phyloP scores from a whole-genome alignment of 1,140 invertebrate species.

The Bombyx mori region DNA sequence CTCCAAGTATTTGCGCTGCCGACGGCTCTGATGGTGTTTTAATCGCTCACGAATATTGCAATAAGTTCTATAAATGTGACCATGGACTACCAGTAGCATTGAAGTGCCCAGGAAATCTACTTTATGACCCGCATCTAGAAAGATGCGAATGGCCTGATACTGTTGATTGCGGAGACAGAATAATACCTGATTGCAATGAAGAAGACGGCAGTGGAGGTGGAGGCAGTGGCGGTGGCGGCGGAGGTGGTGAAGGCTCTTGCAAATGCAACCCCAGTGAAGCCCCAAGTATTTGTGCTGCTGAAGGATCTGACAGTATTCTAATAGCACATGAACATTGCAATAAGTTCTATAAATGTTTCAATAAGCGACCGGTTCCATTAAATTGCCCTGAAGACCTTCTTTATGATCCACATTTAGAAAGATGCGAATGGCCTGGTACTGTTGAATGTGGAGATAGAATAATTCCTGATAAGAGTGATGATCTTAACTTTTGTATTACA shows the following conservation, averaged over 20 bases:
- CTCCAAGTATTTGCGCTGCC: slow-evolving; percentile 14
- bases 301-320: slow-evolving; percentile 3
- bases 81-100: slow-evolving; percentile 23
- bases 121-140: slow-evolving; percentile 72
- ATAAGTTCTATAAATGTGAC: slow-evolving; percentile 27
- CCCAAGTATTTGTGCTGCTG: slow-evolving; percentile 3
- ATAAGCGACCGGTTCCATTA: background rate
- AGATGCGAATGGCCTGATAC: slow-evolving; percentile 61
- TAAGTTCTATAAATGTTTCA: slow-evolving; percentile 5
- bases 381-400: background rate
- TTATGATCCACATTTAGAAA: slow-evolving; percentile 1
- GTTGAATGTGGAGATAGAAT: slow-evolving; percentile 6
- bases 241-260: slow-evolving; percentile 1
- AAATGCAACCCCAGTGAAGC: slow-evolving; percentile 27
- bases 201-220: slow-evolving; percentile 4
- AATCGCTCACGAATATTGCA: slow-evolving; percentile 27
- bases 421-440: slow-evolving; percentile 5
- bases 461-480: slow-evolving; percentile 2
- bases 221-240: background rate
- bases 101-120: slow-evolving; percentile 53
- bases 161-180: slow-evolving; percentile 43
- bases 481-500: slow-evolving; percentile 1
- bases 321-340: slow-evolving; percentile 5
- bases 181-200: slow-evolving; percentile 12
- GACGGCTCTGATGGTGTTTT: slow-evolving; percentile 13